Conservation (phyloP, 1,140 invertebrate genomes). For the Eriosoma lanigerum region DNA sequence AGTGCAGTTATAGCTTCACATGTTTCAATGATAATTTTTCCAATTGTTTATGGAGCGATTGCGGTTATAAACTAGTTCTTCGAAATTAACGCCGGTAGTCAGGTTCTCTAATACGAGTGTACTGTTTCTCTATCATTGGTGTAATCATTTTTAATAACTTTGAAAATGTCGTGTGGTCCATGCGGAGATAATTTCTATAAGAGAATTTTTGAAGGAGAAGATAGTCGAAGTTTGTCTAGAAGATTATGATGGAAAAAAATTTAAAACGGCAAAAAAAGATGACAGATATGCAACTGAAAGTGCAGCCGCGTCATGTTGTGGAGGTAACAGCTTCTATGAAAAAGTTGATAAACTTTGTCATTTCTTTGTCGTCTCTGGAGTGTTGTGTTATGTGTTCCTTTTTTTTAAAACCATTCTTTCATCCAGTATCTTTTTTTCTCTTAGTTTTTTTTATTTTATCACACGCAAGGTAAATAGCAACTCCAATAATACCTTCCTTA, state of each 20-base stretch:
- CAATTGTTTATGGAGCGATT: slow-evolving; percentile 26
- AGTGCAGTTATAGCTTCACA: slow-evolving; percentile 13
- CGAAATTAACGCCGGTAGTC: slow-evolving; percentile 17
- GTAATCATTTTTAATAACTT: background rate
- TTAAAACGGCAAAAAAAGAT: too few species aligned
- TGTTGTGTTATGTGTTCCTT: background rate
- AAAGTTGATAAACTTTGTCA: too few species aligned
- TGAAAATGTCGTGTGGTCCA: background rate
- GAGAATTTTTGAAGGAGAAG: background rate
- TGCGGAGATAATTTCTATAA: background rate
- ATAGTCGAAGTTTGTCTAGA: background rate
- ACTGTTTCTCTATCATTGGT: background rate
- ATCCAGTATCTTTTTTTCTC: background rate
- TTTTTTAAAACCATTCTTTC: slow-evolving; percentile 20
- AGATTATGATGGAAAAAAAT: slow-evolving; percentile 8
- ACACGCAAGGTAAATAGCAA: background rate
- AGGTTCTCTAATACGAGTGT: background rate
- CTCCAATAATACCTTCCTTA: background rate
- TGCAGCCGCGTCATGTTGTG: too few species aligned
- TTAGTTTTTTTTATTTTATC: background rate
- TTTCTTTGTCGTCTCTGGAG: too few species aligned
- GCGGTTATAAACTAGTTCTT: slow-evolving; percentile 14
- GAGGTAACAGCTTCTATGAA: too few species aligned
- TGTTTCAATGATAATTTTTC: slow-evolving; percentile 29
- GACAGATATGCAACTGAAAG: too few species aligned